Evolutionary conservation across 2,797 vertebrate species (phyloP), one percentile per base, ranked within the genome.

Genomic region (Valencia hispanica): DNA sequence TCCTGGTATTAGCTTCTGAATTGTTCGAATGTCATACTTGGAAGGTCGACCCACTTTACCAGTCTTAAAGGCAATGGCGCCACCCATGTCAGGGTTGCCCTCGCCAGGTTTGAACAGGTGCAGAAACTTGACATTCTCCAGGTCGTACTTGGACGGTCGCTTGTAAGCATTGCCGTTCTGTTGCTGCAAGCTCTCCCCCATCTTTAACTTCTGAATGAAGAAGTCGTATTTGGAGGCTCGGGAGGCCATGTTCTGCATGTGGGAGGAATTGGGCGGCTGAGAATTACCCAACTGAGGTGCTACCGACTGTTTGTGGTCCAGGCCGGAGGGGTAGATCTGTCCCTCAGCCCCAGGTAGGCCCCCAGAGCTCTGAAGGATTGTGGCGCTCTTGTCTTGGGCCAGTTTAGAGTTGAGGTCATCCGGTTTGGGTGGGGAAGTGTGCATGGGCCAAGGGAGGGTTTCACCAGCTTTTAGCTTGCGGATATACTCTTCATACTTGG

Each of bases 401-500:
- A 95, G 91, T 93, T 98, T 98, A 90, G 96, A 89, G 36, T 93
- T 94, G 81, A 97, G 59, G 84, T 98, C 96, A 53, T 99, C 97
- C 0, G 95, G 91, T 88, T 97, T 99, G 72, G 93, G 91, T 75
- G 92, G 86, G 85, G 96, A 84, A 88, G 88, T 77, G 30, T 96
- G 97, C 75, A 96, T 82, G 72, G 98, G 96, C 97, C 97, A 98
- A 18, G 97, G 96, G 22, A 98, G 95, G 72, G 97, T 95, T 92
- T 99, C 98, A 1, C 98, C 98, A 0, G 97, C 97, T 89, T 99
- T 99, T 75, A 99, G 95, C 86, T 98, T 99, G 87, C 98, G 97
- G 90, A 99, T 99, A 90, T 99, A 99, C 90, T 99, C 98, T 95
- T 99, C 98, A 0, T 99, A 99, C 90, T 99, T 99, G 92, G 98